Evolutionary conservation across 2,888 invertebrate genomes (phyloP), one percentile per base, ranked within the genome.

Genomic region (Epsilonema sp.): DNA sequence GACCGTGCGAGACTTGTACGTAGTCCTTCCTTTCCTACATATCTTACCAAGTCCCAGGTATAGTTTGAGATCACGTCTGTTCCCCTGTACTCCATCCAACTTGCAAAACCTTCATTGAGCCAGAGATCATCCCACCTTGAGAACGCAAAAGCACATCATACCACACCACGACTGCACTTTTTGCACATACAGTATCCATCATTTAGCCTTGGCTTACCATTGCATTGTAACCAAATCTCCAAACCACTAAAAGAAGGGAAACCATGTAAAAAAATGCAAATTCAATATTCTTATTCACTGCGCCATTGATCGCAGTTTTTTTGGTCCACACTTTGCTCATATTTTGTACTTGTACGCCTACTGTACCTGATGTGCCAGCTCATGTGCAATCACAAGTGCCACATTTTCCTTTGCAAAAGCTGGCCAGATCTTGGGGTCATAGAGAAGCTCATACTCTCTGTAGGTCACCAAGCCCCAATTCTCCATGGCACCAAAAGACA

Each of bases 401-500:
- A 84, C 79, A 52, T 74, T 71, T 57, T 83, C 78, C 63, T 80
- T 78, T 60, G 82, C 81, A 1, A 67, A 65, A 0, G 79, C 74
- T 0, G 86, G 82, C 37, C 82, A 80, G 2, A 75, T 76, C 0
- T 66, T 63, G 19, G 73, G 67, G 54, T 85, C 79, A 52, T 78
- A 82, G 0, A 90, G 72, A 49, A 90, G 72, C 38, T 60, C 58
- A 1, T 59, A 60, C 69, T 89, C 86, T 50, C 86, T 73, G 65
- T 78, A 90, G 0, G 89, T 89, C 2, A 90, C 80, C 36, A 90
- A 70, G 1, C 80, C 80, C 90, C 90, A 83, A 69, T 89, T 79
- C 64, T 90, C 90, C 75, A 89, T 90, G 0, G 90, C 90, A 1
- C 89, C 89, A 0, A 82, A 81, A 0, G 79, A 77, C 64, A 84